Evolutionary conservation across 2,797 vertebrate genomes (phyloP), one percentile per base, ranked within the genome.

Genomic region (Leptatherina wallacei): DNA sequence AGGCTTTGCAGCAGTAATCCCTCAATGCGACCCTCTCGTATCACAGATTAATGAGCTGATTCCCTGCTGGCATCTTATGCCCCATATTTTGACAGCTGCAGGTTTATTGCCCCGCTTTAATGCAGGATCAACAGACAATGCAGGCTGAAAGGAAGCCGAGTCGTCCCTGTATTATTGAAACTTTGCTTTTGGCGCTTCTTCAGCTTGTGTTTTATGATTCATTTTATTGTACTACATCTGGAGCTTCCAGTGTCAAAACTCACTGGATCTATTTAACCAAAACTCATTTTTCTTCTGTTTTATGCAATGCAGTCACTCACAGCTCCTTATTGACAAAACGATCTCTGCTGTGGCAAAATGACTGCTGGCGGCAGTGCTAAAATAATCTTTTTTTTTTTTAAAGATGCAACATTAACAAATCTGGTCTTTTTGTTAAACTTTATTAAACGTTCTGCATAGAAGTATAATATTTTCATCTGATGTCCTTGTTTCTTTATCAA

Each of bases 1-100:
- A 89, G 93, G 93, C 93, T 94, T 93, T 95, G 87, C 90, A 86
- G 27, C 86, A 75, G 42, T 94, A 92, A 90, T 90, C 85, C 82
- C 77, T 65, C 42, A 52, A 51, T 64, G 77, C 70, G 73, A 65
- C 66, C 83, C 78, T 76, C 24, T 61, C 18, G 85, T 91, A 91
- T 74, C 35, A 67, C 79, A 82, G 85, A 90, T 92, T 89, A 84
- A 86, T 88, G 81, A 86, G 18, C 74, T 78, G 70, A 72, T 85
- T 73, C 63, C 73, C 64, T 71, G 79, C 81, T 44, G 54, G 60
- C 58, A 32, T 57, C 78, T 93, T 91, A 92, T 88, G 79, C 80
- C 69, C 64, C 38, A 14, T 74, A 35, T 78, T 47, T 62, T 81
- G 73, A 83, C 85, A 80, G 84, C 85, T 69, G 77, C 75, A 77